These are phyloP conservation scores for Nymphicus hollandicus DNA, from an alignment of 2,113 vertebrate species.

Conservation along the genomic window DNA sequence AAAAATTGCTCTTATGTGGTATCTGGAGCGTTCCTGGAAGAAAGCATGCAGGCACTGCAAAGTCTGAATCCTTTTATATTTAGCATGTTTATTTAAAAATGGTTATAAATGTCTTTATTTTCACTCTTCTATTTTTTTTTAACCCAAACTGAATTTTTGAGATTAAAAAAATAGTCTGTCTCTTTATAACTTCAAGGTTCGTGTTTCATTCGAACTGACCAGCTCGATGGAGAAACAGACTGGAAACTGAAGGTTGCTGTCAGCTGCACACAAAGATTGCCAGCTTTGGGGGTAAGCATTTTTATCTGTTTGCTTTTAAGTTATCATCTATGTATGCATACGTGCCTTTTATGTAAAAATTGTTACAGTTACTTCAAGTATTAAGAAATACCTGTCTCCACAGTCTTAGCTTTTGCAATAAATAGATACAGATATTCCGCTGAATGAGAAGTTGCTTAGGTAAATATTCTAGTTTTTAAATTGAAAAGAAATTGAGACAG, in stretches of 20 bases:
- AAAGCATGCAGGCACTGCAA: background rate
- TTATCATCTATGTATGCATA: background rate
- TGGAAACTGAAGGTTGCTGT: slow-evolving; percentile 97
- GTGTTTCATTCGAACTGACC: slow-evolving; percentile 95
- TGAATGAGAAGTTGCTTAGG: background rate
- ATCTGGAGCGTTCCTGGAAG: background rate
- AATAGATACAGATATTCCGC: background rate
- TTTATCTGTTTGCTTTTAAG: background rate
- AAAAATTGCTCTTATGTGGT: background rate
- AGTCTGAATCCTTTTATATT: background rate
- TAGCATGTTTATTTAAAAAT: background rate
- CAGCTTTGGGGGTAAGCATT: slow-evolving; percentile 86
- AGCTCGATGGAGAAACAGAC: slow-evolving; percentile 96
- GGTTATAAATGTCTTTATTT: background rate
- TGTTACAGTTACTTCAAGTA: background rate
- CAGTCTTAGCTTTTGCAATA: background rate
- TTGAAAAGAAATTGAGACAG: background rate
- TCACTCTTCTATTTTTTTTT: background rate
- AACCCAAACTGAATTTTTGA: background rate
- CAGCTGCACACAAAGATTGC: slow-evolving; percentile 90
- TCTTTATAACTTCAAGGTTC: slow-evolving; percentile 77
- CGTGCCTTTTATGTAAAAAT: background rate
- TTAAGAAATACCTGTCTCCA: background rate
- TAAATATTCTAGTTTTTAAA: background rate
- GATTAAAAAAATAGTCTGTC: background rate